Evolutionary conservation across 1,140 invertebrate species (phyloP), one percentile per base, ranked within the genome.

Genomic region (Brachionus paranguensis): DNA sequence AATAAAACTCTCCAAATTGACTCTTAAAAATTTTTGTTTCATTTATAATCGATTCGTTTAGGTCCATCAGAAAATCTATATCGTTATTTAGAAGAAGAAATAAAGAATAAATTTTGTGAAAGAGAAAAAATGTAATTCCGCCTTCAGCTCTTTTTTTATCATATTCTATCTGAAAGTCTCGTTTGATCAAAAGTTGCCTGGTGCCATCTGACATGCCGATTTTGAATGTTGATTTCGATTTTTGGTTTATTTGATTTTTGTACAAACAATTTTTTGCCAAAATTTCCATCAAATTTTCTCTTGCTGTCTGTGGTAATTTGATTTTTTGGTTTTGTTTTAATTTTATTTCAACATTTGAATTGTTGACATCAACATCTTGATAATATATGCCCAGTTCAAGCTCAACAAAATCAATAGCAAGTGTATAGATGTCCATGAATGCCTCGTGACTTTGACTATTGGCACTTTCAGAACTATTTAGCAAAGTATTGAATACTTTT

Each of bases 111-210:
- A 68, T 68, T 27, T 81, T 65, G 33, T 81, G 78, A 37, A 81
- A 81, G 10, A 64, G 41, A 64, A 81, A 11, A 64, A 81, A 60
- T 81, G 37, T 81, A 7, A 20, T 41, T 60, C n/a, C 12, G 64
- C 17, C 24, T 1, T 29, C 11, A 8, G 8, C 24, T 17, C 64
- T 81, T 14, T 37, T 43, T 20, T 45, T 60, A 7, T 81, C 53
- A 64, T 81, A 81, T 64, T 81, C 78, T 7, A 81, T 20, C 41
- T 81, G 50, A 81, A 81, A 81, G 53, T 81, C 78, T 33, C 53
- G 29, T n/a, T 64, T 60, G 7, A 81, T 27, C 53, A 81, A 81
- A 8, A 81, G 53, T 47, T 33, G 33, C 27, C n/a, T 81, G 14
- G 78, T 64, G 12, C 37, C 41, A 3, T 17, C 53, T 24, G 53